Conservation (phyloP, 2,797 vertebrate species). For the Tapera naevia region DNA sequence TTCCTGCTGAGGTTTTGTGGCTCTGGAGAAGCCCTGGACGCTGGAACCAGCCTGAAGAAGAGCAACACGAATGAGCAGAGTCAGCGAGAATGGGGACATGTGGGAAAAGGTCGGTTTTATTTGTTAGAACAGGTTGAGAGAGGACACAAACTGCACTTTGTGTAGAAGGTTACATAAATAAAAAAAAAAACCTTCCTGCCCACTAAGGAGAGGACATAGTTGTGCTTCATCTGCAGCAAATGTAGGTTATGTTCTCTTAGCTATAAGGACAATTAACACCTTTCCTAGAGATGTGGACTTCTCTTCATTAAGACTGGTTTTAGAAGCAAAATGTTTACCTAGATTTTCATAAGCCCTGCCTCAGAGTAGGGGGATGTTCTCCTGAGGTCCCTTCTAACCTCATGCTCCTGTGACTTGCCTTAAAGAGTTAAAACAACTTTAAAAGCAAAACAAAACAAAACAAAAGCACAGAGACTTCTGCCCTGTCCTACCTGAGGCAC, state of each 20-base stretch:
- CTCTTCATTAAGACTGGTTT: not conserved
- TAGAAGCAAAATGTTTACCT: not conserved
- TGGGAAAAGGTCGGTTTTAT: not conserved
- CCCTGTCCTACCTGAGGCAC: not conserved
- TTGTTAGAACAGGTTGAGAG: not conserved
- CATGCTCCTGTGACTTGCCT: not conserved
- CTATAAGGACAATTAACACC: not conserved
- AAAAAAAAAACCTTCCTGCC: not conserved
- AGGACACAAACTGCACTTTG: not conserved
- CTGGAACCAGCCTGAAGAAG: not conserved
- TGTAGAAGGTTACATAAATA: not conserved
- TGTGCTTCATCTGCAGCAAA: not conserved
- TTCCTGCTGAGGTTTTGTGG: not conserved
- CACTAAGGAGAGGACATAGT: not conserved
- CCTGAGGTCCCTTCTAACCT: not conserved
- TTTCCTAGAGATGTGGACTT: not conserved
- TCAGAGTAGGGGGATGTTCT: not conserved
- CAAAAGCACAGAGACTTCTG: not conserved
- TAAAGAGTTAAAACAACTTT: not conserved
- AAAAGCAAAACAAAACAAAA: not conserved
- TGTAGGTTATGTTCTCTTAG: not conserved
- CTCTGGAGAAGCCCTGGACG: accelerated
- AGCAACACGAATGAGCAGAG: not conserved
- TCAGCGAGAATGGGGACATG: accelerated
- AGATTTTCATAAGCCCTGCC: not conserved